A percentile compares a stretch with the other conserved stretches of the same genome.
Evolutionary conservation across 2,797 vertebrate genomes (phyloP).

Genomic region (Neomorphus geoffroyi): DNA sequence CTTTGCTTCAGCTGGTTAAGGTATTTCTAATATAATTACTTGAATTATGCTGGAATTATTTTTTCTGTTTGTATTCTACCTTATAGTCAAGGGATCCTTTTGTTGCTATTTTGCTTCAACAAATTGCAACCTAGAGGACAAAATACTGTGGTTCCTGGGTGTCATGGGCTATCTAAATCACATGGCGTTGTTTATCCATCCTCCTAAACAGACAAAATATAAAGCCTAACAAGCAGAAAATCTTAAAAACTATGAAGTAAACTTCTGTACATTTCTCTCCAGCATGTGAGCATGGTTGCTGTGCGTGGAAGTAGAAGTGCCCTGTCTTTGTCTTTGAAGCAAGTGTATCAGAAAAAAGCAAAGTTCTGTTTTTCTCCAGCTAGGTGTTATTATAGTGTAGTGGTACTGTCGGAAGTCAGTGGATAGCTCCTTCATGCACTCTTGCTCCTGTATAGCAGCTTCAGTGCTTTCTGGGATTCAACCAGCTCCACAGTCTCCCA

Average conservation of each 20-base stretch:
- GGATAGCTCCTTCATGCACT: background rate
- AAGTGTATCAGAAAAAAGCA: background rate
- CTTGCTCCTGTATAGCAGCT: background rate
- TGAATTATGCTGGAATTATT: background rate
- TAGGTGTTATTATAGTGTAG: background rate
- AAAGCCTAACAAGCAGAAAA: background rate
- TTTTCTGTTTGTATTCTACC: background rate
- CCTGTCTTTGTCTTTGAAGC: background rate
- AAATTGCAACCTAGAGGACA: background rate
- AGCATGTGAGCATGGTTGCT: rapidly evolving
- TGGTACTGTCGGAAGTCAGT: background rate
- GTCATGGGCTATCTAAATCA: background rate
- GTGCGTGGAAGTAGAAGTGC: background rate
- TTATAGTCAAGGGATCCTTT: background rate
- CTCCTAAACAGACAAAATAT: background rate
- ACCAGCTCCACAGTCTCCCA: background rate
- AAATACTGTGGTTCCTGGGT: background rate
- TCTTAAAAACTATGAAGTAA: background rate
- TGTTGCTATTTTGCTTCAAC: background rate
- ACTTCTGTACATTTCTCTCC: background rate
- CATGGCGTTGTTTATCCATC: background rate
- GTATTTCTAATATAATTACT: background rate
- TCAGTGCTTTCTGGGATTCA: background rate
- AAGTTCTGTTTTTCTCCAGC: background rate
- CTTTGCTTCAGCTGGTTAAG: background rate